These are phyloP conservation scores for Chromis chromis DNA, from an alignment of 2,797 vertebrate genomes.

Conservation along the genomic window DNA sequence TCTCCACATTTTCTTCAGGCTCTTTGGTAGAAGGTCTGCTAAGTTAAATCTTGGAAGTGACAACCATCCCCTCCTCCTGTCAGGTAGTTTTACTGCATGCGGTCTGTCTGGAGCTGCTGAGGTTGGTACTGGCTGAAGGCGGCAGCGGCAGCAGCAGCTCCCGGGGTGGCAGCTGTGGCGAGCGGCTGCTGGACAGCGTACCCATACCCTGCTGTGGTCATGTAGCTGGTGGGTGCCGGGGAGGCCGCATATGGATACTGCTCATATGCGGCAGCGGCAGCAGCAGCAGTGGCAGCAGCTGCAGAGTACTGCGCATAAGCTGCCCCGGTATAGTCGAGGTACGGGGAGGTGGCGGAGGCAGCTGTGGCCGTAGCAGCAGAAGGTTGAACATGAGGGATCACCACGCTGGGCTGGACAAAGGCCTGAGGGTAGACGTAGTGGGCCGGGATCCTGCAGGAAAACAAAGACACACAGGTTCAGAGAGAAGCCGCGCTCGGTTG, in stretches of 20 bases:
- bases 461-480: constrained; percentile 68
- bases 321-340: constrained; percentile 95
- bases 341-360: constrained; percentile 90
- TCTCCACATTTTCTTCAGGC: constrained; percentile 59
- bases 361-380: constrained; percentile 86
- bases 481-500: constrained; percentile 20
- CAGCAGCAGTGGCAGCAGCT: constrained; percentile 85
- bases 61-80: constrained; percentile 43
- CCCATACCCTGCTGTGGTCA: constrained; percentile 93
- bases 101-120: constrained; percentile 96
- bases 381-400: constrained; percentile 93
- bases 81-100: constrained; percentile 89
- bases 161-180: constrained; percentile 88
- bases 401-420: constrained; percentile 93
- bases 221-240: constrained; percentile 91
- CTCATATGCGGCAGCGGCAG: constrained; percentile 91
- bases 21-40: constrained; percentile 79
- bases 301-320: constrained; percentile 95
- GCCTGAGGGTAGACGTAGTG: constrained; percentile 98
- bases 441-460: constrained; percentile 93
- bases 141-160: constrained; percentile 85
- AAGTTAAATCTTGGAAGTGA: constrained; percentile 74
- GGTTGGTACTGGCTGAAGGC: constrained; percentile 93
- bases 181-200: constrained; percentile 96
- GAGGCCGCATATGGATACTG: constrained; percentile 97